phyloP scores from a whole-genome alignment of 2,888 invertebrate genomes.

The Argyresthia goedartella region DNA sequence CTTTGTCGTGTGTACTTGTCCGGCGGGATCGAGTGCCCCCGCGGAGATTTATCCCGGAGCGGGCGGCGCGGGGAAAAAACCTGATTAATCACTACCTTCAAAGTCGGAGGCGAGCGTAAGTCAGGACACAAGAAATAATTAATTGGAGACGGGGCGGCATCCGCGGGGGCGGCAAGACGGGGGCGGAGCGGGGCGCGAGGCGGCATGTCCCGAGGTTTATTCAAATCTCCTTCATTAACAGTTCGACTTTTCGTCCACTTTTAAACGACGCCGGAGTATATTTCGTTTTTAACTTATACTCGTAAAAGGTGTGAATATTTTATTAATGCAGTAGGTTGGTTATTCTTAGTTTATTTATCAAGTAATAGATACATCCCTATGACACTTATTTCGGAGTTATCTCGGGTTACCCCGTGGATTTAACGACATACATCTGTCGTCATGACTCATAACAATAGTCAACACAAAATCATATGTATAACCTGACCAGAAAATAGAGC shows the following conservation, averaged over 20 bases:
- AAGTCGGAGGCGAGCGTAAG: constrained; percentile 47
- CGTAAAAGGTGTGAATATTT: background rate
- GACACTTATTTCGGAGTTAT: too few relatives aligned
- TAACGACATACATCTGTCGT: too few relatives aligned
- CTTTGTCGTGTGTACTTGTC: too few relatives aligned
- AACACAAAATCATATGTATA: too few relatives aligned
- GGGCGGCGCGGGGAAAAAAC: constrained; percentile 30
- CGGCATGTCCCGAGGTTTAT: constrained; percentile 26
- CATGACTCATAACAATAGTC: too few relatives aligned
- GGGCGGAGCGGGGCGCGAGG: background rate
- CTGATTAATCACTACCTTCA: constrained; percentile 54
- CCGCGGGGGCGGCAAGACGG: background rate
- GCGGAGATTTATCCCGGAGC: constrained; percentile 34
- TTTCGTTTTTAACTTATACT: too few relatives aligned
- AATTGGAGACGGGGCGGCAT: constrained; percentile 25
- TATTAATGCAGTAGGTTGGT: too few relatives aligned
- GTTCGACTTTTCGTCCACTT: background rate
- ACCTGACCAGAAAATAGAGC: too few relatives aligned
- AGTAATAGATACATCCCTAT: too few relatives aligned
- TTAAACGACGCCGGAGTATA: background rate
- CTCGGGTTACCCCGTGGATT: too few relatives aligned
- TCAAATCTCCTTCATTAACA: constrained; percentile 38
- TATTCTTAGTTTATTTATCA: too few relatives aligned
- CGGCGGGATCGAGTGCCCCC: constrained; percentile 18
- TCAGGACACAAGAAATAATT: constrained; percentile 54